These are phyloP conservation scores for Cyphomyrus plagiostoma DNA, from an alignment of 2,113 vertebrate genomes.

Conservation along the genomic window DNA sequence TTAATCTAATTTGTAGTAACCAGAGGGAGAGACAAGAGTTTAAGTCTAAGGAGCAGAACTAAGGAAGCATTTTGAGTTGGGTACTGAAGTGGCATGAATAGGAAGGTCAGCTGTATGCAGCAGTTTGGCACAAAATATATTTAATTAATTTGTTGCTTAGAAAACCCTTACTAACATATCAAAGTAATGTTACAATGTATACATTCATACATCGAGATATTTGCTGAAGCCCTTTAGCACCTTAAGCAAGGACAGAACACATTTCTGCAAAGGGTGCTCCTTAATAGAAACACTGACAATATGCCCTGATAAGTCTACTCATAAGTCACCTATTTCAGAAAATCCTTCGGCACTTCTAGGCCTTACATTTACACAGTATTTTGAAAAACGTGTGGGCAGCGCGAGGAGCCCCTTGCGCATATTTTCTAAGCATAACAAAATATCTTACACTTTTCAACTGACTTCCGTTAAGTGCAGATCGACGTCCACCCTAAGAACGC, in stretches of 20 bases:
- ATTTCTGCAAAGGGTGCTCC: neutral
- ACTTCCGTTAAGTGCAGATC: neutral
- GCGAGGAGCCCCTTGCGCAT: neutral
- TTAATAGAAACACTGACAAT: neutral
- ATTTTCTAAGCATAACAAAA: neutral
- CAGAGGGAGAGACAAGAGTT: neutral
- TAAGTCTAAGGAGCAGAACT: neutral
- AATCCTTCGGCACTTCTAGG: neutral
- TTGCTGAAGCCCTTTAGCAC: neutral
- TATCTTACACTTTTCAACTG: neutral
- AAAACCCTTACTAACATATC: neutral
- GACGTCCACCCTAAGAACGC: neutral
- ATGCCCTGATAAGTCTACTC: neutral
- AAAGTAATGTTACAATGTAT: neutral
- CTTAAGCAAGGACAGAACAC: neutral
- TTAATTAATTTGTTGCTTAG: neutral
- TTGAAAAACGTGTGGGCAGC: neutral
- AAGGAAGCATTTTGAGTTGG: neutral
- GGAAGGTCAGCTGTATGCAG: neutral
- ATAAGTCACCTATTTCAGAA: neutral
- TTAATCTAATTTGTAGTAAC: neutral
- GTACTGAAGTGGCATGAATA: neutral
- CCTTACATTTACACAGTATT: neutral
- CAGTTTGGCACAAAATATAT: neutral
- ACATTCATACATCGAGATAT: neutral